Conservation (phyloP, 1,140 invertebrate genomes). For the Drosophila kurseongensis region DNA sequence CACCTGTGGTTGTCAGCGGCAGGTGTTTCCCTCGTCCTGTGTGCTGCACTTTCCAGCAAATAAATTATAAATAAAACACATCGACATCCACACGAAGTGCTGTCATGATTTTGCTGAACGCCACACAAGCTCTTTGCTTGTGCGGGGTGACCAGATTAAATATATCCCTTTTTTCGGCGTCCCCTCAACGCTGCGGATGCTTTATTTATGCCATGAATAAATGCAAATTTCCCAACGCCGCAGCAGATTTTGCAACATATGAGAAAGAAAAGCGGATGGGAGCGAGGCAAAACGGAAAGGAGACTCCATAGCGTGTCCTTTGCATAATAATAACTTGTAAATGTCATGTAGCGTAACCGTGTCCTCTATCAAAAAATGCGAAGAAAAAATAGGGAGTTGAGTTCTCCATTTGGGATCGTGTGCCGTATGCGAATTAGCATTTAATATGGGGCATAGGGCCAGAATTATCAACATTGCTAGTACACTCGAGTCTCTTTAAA, state of each 20-base stretch:
- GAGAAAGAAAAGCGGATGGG: slow-evolving; percentile 7
- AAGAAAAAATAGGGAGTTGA: slow-evolving; percentile 7
- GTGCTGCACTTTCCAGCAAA: slow-evolving; percentile 39
- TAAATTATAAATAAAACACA: slow-evolving; percentile 61
- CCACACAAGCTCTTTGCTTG: slow-evolving; percentile 3
- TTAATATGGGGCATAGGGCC: slow-evolving; percentile 72
- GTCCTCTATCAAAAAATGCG: slow-evolving; percentile 24
- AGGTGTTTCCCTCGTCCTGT: slow-evolving; percentile 24
- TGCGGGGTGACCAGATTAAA: slow-evolving; percentile 29
- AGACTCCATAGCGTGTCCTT: slow-evolving; percentile 71
- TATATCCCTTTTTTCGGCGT: slow-evolving; percentile 43
- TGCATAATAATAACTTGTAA: slow-evolving; percentile 82
- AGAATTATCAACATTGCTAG: slow-evolving; percentile 73
- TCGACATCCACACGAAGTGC: slow-evolving; percentile 25
- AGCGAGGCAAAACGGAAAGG: slow-evolving; percentile 15
- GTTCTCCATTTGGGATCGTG: slow-evolving; percentile 33
- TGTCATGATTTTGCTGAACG: slow-evolving; percentile 28
- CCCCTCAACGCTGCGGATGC: slow-evolving; percentile 16
- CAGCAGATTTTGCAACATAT: slow-evolving; percentile 76
- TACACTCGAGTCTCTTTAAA: slow-evolving; percentile 30
- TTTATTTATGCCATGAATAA: slow-evolving; percentile 82
- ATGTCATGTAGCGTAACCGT: slow-evolving; percentile 69
- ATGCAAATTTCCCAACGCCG: slow-evolving; percentile 75
- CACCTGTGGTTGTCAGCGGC: slow-evolving; percentile 38
- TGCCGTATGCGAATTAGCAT: slow-evolving; percentile 69